These are phyloP conservation scores for Colistium nudipinnis DNA, from an alignment of 2,113 vertebrate species.

Conservation along the genomic window DNA sequence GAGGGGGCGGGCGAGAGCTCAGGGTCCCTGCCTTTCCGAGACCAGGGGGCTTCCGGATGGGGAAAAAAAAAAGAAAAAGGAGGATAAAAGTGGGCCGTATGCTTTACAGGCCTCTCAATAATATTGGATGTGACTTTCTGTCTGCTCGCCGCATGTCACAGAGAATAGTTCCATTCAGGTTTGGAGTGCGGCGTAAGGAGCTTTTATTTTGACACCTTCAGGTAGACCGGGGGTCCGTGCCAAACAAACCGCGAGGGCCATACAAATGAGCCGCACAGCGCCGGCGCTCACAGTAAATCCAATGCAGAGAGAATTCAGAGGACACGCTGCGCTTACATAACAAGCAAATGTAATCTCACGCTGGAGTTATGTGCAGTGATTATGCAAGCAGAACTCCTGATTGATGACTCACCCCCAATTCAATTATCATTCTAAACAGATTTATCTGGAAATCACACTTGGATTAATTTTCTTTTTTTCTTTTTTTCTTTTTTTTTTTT, in stretches of 20 bases:
- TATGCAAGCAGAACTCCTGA: slow-evolving; percentile 73
- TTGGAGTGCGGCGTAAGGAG: slow-evolving; percentile 55
- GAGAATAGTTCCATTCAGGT: slow-evolving; percentile 66
- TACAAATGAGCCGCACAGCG: slow-evolving; percentile 59
- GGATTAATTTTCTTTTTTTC: background rate
- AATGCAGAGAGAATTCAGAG: slow-evolving; percentile 60
- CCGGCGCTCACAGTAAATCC: slow-evolving; percentile 51
- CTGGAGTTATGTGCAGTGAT: slow-evolving; percentile 66
- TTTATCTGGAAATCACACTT: slow-evolving; percentile 72
- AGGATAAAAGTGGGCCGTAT: slow-evolving; percentile 51
- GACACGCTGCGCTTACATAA: slow-evolving; percentile 68
- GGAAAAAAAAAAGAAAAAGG: slow-evolving; percentile 56
- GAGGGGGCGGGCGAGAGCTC: slow-evolving; percentile 55
- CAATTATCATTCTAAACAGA: slow-evolving; percentile 71
- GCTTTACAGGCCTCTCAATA: slow-evolving; percentile 52
- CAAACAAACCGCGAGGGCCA: slow-evolving; percentile 47
- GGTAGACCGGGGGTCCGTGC: slow-evolving; percentile 40
- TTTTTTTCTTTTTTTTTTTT: slow-evolving; percentile 16
- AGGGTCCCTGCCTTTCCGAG: slow-evolving; percentile 50
- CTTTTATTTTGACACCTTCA: slow-evolving; percentile 65
- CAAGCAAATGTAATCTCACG: slow-evolving; percentile 72
- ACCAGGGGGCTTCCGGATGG: slow-evolving; percentile 40
- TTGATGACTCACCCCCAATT: slow-evolving; percentile 74
- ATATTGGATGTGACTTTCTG: slow-evolving; percentile 48
- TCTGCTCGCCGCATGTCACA: slow-evolving; percentile 44